These are phyloP conservation scores for Mesocentrotus franciscanus DNA, from an alignment of 53 echinoderm and acorn worm genomes.

Conservation along the genomic window DNA sequence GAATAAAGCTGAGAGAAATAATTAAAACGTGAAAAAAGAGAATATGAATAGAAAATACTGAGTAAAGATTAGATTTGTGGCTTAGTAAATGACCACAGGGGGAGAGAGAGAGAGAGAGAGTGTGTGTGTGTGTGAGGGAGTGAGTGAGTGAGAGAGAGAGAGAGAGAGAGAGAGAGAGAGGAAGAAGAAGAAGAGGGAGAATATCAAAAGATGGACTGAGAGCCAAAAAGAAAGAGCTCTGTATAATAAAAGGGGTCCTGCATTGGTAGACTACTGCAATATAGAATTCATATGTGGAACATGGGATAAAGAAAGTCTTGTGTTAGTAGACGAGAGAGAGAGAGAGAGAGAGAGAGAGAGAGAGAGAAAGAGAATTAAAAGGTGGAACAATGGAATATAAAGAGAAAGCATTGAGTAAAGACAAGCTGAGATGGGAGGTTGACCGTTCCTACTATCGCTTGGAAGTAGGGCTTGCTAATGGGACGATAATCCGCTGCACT, in stretches of 20 bases:
- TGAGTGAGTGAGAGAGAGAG: too few relatives aligned
- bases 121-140: background rate
- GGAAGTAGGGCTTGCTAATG: conserved; percentile 66
- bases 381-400: conserved; percentile 14
- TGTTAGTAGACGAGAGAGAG: background rate
- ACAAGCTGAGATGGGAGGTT: conserved; percentile 34
- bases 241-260: background rate
- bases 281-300: background rate
- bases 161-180: too few relatives aligned
- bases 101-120: background rate
- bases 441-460: conserved; percentile 49
- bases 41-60: background rate
- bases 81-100: background rate
- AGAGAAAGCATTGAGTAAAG: conserved; percentile 42
- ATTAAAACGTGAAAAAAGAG: background rate
- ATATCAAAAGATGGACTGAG: background rate
- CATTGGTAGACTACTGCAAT: background rate
- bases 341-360: too few relatives aligned
- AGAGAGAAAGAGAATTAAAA: conserved; percentile 1
- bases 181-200: too few relatives aligned
- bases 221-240: background rate
- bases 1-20: background rate
- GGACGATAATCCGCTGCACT: conserved; percentile 62
- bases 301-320: background rate
- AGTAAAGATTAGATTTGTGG: background rate